Conservation (phyloP, 2,113 vertebrate species). For the Nyctibius bracteatus region DNA sequence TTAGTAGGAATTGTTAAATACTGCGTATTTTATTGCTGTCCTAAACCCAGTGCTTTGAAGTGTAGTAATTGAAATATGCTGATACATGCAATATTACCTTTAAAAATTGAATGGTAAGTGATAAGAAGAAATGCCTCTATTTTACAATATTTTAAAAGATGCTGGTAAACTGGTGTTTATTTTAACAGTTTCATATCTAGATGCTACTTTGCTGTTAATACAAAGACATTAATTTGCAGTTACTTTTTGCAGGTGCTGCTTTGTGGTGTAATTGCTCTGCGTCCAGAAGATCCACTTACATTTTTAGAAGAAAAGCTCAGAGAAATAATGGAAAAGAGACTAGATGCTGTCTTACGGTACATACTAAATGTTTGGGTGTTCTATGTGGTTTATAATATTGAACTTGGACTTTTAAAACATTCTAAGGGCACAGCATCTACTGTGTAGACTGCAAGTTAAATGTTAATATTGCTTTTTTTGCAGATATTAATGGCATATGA, state of each 20-base stretch:
- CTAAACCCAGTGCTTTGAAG: not conserved
- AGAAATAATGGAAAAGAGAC: conserved; percentile 57
- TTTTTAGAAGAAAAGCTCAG: conserved; percentile 74
- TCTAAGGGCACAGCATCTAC: not conserved
- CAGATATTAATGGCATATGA: not conserved
- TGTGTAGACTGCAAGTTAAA: not conserved
- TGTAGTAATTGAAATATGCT: not conserved
- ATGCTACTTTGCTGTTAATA: not conserved
- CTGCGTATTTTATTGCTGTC: not conserved
- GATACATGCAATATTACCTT: not conserved
- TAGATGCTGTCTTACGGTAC: conserved; percentile 53
- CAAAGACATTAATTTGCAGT: not conserved
- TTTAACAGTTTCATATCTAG: not conserved
- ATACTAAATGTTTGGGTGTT: not conserved
- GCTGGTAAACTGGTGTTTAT: not conserved
- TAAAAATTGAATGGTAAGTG: not conserved
- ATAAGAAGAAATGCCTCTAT: not conserved
- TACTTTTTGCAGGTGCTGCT: conserved; percentile 61
- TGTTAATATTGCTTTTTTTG: not conserved
- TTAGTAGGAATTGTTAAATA: not conserved
- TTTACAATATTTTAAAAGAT: not conserved
- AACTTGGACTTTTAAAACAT: not conserved
- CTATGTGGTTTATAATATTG: not conserved
- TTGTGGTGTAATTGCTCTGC: conserved; percentile 54
- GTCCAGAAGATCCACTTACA: conserved; percentile 60